Percentiles rank a stretch among this genome's conserved stretches.
Conservation (phyloP, 2,113 vertebrate species). For the Ceyx margarethae region DNA sequence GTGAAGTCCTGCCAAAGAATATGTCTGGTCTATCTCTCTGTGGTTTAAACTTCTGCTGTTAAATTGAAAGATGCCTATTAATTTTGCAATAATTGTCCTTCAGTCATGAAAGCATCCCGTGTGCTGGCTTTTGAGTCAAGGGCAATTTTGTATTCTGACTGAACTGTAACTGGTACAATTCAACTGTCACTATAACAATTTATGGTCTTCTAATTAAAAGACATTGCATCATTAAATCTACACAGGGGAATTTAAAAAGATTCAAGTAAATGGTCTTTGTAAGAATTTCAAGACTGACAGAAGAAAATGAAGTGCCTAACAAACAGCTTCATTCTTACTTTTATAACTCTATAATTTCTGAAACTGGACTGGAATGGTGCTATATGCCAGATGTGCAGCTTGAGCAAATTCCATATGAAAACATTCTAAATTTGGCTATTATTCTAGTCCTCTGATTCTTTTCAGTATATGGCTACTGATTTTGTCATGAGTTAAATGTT, state of each 20-base stretch:
- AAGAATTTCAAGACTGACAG: background rate
- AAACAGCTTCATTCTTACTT: background rate
- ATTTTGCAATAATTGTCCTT: background rate
- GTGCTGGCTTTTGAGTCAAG: background rate
- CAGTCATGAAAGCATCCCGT: background rate
- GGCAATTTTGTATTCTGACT: background rate
- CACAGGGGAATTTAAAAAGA: background rate
- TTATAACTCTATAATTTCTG: background rate
- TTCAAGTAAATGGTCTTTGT: background rate
- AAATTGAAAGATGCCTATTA: background rate
- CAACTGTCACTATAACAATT: background rate
- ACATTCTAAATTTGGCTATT: background rate
- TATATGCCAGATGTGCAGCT: background rate
- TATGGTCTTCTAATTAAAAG: background rate
- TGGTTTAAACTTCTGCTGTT: background rate
- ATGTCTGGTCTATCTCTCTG: background rate
- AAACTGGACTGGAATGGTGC: background rate
- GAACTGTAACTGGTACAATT: background rate
- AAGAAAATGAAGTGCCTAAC: background rate
- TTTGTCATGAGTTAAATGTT: background rate
- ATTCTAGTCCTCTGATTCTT: background rate
- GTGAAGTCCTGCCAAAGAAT: background rate
- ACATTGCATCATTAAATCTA: background rate
- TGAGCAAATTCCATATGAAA: background rate
- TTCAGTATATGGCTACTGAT: background rate